Evolutionary conservation across 2,797 vertebrate species (phyloP), one percentile per base, ranked within the genome.

Genomic region (Loriculus beryllinus): DNA sequence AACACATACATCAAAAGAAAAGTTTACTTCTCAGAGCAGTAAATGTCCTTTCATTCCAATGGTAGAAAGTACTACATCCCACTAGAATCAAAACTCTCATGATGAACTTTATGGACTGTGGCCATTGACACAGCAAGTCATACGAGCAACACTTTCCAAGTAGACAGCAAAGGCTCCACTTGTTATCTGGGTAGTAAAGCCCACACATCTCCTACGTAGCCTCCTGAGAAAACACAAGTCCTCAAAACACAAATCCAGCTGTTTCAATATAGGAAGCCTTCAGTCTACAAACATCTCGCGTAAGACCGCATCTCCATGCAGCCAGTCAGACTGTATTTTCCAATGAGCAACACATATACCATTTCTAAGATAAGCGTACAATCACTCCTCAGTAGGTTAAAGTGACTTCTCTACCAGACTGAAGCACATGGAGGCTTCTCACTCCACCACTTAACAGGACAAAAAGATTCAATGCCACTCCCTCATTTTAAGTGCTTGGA

Each of bases 21-120:
- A 37, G 64, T 22, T 5, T 47, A 9, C 56, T 92, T 64, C 40
- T 82, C 64, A 9, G 56, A 74, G 25, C 40, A 81, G n/a, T 19
- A 62, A 75, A 79, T 4, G 11, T 13, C 8, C 42, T 60, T 64
- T 40, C 60, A 67, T 31, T 81, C 12, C 40, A 51, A 20, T 3
- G 9, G 25, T 22, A 33, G 20, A n/a, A 35, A 43, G 7, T 49
- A 51, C 23, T 26, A 37, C 19, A 23, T 19, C 12, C 23, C 33
- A 29, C 18, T 29, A 51, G 42, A 52, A 82, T 33, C 13, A 56
- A 33, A 83, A 39, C 45, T 54, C 39, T 21, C 13, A 65, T 0
- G 0, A 42, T 12, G 52, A 82, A 64, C 35, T 26, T 78, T n/a
- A 15, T 49, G 62, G 39, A 78, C 7, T 0, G 0, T 10, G 23